Evolutionary conservation across 2,888 invertebrate species (phyloP), one percentile per base, ranked within the genome.

Genomic region (Ischnura elegans): DNA sequence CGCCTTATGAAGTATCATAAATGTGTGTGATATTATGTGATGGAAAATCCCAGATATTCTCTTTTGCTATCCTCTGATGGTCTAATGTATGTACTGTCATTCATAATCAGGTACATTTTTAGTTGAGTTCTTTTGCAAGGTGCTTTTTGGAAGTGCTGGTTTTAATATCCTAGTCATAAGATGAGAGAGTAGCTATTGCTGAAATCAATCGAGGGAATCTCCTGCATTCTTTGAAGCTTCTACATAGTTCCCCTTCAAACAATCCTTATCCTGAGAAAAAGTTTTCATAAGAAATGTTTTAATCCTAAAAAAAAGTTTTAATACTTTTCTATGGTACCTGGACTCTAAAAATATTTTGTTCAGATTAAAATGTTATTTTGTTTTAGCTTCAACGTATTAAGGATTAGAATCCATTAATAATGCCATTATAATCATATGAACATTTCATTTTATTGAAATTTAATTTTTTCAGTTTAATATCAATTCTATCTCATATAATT

Each of bases 111-210:
- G 36, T 76, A 61, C 61, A 2, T 61, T 61, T 2, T 61, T 61
- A 76, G 13, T 51, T 36, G 76, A 16, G 36, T 76, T 76, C 76
- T 76, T 8, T 76, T 76, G 76, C 76, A 76, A 76, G 76, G 36
- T 76, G 36, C 36, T 76, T 36, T 10, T 36, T 10, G 76, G 76
- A 76, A 76, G 25, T 76, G 76, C 76, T 76, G 76, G 29, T 76
- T 76, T 36, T 90, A 43, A 90, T 90, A 66, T 90, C 90, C 90
- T 90, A 90, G 90, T 90, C 90, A 90, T 61, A 90, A 66, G 43
- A 66, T 66, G 90, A 43, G 61, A 43, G 61, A 90, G 66, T 61
- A 51, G 42, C 90, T 90, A 90, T 61, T 90, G 90, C 61, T 66
- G 43, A 90, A 43, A 90, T 90, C 90, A 61, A n/a, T 90, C 61